Percentiles rank a stretch among this genome's conserved stretches.
Evolutionary conservation across 1,140 invertebrate species (phyloP).

Genomic region (Batillaria attramentaria): DNA sequence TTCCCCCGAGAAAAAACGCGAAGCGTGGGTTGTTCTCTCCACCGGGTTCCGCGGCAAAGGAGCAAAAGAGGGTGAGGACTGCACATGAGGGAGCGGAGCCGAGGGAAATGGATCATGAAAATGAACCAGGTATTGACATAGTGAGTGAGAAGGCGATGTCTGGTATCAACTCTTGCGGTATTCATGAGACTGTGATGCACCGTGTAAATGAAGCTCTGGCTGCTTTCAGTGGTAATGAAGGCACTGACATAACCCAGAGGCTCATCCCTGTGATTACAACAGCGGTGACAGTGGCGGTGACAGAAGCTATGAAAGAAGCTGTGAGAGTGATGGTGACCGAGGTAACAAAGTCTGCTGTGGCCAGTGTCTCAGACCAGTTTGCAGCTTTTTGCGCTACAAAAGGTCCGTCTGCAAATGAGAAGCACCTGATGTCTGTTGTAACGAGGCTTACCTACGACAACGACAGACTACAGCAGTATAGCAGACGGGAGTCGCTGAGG

Average conservation of each 20-base stretch:
- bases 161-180: neutral
- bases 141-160: neutral
- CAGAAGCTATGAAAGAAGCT: neutral
- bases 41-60: too few species aligned
- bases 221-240: neutral
- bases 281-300: neutral
- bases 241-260: neutral
- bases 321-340: neutral
- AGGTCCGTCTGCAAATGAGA: neutral
- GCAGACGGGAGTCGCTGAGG: neutral
- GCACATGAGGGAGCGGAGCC: too few species aligned
- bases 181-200: neutral
- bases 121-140: too few species aligned
- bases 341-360: neutral
- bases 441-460: neutral
- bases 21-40: too few species aligned
- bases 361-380: neutral
- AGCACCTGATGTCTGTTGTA: neutral
- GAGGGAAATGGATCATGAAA: too few species aligned
- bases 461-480: constrained; percentile 3
- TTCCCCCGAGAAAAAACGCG: too few species aligned
- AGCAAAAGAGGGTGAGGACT: too few species aligned
- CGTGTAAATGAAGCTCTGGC: neutral
- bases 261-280: neutral
- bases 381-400: neutral